These are phyloP conservation scores for Lethenteron camtschaticum DNA, from an alignment of 2,113 vertebrate species.

Conservation along the genomic window DNA sequence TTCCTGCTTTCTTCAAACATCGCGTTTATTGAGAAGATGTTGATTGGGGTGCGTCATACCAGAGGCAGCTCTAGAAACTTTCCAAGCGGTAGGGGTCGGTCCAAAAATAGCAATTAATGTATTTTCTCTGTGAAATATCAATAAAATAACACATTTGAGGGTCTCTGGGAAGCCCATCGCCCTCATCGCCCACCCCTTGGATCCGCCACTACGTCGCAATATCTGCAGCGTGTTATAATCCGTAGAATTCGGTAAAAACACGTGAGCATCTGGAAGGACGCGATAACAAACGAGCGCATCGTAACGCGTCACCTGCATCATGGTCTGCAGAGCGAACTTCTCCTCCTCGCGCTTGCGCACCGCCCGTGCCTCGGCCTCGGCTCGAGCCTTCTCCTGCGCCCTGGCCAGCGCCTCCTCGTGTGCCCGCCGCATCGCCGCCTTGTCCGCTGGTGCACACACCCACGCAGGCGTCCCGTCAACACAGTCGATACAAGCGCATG, in stretches of 20 bases:
- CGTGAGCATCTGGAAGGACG: conserved; percentile 12
- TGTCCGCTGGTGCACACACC: conserved; percentile 26
- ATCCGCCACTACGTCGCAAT: not conserved
- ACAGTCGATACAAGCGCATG: not conserved
- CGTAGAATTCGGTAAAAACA: not conserved
- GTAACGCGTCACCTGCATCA: conserved; percentile 43
- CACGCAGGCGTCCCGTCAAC: not conserved
- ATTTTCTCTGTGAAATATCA: too few relatives aligned
- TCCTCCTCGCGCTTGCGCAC: conserved; percentile 29
- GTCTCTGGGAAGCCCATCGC: too few relatives aligned
- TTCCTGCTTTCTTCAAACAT: too few relatives aligned
- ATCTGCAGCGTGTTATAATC: not conserved
- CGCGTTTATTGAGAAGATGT: too few relatives aligned
- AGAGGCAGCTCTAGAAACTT: too few relatives aligned
- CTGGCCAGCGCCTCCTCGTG: conserved; percentile 38
- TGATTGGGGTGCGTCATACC: too few relatives aligned
- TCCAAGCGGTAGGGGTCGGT: too few relatives aligned
- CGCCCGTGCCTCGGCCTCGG: conserved; percentile 26
- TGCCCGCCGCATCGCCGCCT: conserved; percentile 30
- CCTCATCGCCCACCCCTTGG: too few relatives aligned
- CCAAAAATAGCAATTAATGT: too few relatives aligned
- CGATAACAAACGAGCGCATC: not conserved
- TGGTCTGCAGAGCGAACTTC: conserved; percentile 43
- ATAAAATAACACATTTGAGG: too few relatives aligned
- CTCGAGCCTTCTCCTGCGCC: conserved; percentile 35